Evolutionary conservation across 92 coral and sea anemone species (phyloP), one percentile per base, ranked within the genome.

Genomic region (Pocillopora grandis): DNA sequence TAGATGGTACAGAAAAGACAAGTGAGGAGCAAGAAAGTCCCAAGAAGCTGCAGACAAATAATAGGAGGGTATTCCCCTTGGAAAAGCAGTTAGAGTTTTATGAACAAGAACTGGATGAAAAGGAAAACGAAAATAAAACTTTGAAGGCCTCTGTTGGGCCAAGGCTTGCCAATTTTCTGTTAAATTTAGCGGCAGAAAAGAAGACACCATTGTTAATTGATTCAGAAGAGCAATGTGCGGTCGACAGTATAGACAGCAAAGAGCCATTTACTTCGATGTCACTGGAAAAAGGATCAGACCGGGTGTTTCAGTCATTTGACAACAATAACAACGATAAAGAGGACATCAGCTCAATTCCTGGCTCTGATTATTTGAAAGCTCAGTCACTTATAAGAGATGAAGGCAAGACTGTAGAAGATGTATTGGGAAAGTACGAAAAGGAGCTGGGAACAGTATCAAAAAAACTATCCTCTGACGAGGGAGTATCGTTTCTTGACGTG

Each of bases 401-500:
- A 71, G 84, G 85, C 18, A 68, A n/a, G 60, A 86, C 90, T 2
- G 56, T 87, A 16, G 93, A 90, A 49, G 58, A 82, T 56, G 75
- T 87, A 67, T 65, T 90, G 10, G 64, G 58, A 61, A 62, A 58
- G 21, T 90, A 90, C 63, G 93, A 90, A 83, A 80, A 87, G 15
- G 73, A 84, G 14, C 77, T 87, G 2, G 81, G 82, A 19, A 62
- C 52, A 12, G 31, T 75, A 12, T 20, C 55, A 18, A 27, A 68
- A 76, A 35, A 11, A 13, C 36, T 48, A 10, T 42, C 81, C 42
- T 20, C 27, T 19, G 76, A 76, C 5, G 77, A 33, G 1, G 78
- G 61, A 66, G 49, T 27, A 15, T 72, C 86, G 12, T 72, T 93
- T 48, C 52, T 81, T 15, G 87, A 90, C 4, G 78, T 80, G 0